Evolutionary conservation across 2,113 vertebrate species (phyloP).

Genomic region (Epinephelus lanceolatus): DNA sequence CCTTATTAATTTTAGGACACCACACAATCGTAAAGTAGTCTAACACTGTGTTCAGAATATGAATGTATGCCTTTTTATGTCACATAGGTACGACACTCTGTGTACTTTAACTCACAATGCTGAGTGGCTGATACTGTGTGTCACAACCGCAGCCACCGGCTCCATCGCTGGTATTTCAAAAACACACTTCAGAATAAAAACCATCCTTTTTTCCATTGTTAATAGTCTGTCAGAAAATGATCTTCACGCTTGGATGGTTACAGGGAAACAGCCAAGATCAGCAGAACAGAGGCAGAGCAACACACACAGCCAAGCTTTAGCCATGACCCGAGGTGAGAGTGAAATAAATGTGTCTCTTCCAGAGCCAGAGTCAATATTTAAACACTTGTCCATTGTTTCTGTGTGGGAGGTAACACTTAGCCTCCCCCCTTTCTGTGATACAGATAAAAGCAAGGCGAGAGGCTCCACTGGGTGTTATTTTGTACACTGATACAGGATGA

Average conservation of each 20-base stretch:
- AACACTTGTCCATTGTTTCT: conserved; percentile 73
- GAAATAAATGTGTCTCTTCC: conserved; percentile 53
- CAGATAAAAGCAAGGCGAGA: neutral
- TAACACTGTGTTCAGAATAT: conserved; percentile 59
- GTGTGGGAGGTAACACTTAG: conserved; percentile 44
- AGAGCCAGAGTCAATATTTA: conserved; percentile 73
- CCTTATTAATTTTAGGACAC: neutral
- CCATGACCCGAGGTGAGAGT: conserved; percentile 63
- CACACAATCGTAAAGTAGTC: conserved; percentile 34
- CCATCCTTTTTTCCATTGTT: conserved; percentile 1
- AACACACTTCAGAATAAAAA: conserved; percentile 28
- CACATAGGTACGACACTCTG: neutral
- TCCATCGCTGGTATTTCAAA: conserved; percentile 17
- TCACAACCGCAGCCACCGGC: neutral
- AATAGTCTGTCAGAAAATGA: conserved; percentile 27
- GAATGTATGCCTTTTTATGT: conserved; percentile 49
- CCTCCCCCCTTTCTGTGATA: conserved; percentile 4
- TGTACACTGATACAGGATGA: neutral
- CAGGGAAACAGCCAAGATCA: conserved; percentile 60
- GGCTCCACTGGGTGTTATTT: neutral
- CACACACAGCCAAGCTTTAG: conserved; percentile 54
- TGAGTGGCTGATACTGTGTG: neutral
- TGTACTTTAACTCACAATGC: neutral
- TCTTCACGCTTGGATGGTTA: conserved; percentile 19
- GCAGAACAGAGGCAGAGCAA: conserved; percentile 50